These are phyloP conservation scores for Meles meles DNA, from an alignment of 2,113 vertebrate species.

Conservation along the genomic window DNA sequence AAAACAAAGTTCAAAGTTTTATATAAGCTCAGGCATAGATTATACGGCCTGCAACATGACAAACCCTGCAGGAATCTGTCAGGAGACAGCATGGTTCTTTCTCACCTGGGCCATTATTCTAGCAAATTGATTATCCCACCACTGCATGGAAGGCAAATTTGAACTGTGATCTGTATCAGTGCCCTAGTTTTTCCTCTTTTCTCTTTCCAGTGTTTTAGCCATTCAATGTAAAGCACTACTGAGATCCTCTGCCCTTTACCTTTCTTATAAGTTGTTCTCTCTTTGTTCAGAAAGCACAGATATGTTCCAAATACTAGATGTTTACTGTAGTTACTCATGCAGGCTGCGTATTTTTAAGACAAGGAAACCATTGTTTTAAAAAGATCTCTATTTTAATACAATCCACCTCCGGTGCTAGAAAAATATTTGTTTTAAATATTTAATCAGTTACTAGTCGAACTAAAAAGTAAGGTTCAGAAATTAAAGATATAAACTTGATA, in stretches of 20 bases:
- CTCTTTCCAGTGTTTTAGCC: neutral
- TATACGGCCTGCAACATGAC: neutral
- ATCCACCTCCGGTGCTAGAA: slow-evolving; percentile 13
- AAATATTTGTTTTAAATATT: slow-evolving; percentile 43
- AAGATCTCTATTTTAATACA: slow-evolving; percentile 49
- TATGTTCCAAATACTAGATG: neutral
- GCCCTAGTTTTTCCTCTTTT: slow-evolving; percentile 25
- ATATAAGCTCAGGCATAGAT: neutral
- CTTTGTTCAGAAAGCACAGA: slow-evolving; percentile 39
- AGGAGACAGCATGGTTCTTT: neutral
- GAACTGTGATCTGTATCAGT: neutral
- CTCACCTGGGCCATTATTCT: neutral
- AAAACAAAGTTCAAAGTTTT: slow-evolving; percentile 63
- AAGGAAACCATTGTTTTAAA: slow-evolving; percentile 30
- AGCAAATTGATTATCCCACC: slow-evolving; percentile 2
- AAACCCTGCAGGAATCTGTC: neutral
- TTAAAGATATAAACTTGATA: slow-evolving; percentile 9
- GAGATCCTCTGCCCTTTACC: neutral
- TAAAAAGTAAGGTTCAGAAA: slow-evolving; percentile 27
- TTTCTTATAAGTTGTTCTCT: neutral
- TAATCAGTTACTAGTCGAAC: neutral
- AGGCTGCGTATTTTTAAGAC: slow-evolving; percentile 35
- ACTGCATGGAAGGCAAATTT: neutral
- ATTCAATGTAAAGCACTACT: neutral
- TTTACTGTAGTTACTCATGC: neutral